A percentile compares a stretch with the other conserved stretches of the same genome.
Conservation (phyloP, 2,113 vertebrate genomes). For the Calypte anna region DNA sequence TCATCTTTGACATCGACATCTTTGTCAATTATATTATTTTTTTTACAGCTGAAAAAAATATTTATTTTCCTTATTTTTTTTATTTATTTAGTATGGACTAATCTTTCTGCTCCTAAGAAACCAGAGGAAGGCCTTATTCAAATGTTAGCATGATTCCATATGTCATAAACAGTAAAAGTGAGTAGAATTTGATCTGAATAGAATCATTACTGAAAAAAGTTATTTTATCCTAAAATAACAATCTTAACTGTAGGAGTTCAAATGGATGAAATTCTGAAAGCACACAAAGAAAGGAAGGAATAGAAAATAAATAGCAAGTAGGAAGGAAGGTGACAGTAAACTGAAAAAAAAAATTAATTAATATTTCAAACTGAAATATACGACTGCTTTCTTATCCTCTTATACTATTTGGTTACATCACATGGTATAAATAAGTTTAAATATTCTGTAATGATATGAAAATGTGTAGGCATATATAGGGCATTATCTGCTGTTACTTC, state of each 20-base stretch:
- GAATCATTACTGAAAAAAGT: not conserved
- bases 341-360: not conserved
- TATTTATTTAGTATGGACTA: not conserved
- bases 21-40: not conserved
- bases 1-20: not conserved
- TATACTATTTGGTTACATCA: not conserved
- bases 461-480: not conserved
- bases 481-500: not conserved
- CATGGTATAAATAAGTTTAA: not conserved
- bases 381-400: not conserved
- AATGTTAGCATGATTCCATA: not conserved
- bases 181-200: not conserved
- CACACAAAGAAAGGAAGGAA: not conserved
- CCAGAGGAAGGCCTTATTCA: not conserved
- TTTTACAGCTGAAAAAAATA: not conserved
- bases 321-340: not conserved
- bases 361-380: not conserved
- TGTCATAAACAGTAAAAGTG: not conserved
- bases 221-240: not conserved
- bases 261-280: not conserved
- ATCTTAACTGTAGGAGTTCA: not conserved
- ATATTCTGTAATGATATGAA: not conserved
- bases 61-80: not conserved
- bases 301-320: not conserved
- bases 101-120: not conserved